These are phyloP conservation scores for Epizoanthus illoricatus DNA, from an alignment of 92 coral and sea anemone species.

Conservation along the genomic window DNA sequence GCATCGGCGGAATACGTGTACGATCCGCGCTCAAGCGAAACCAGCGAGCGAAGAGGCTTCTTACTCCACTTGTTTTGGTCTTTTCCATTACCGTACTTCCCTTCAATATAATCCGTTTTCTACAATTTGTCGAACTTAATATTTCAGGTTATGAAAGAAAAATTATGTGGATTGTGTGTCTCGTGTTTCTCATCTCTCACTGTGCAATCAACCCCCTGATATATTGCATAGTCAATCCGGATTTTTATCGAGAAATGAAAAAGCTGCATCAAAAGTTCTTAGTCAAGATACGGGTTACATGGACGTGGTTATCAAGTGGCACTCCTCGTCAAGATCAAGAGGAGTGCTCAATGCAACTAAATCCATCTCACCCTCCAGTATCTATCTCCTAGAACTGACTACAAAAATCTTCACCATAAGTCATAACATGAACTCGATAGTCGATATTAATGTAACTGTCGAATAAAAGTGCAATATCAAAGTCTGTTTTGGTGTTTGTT, in stretches of 20 bases:
- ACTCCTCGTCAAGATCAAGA: too few species aligned
- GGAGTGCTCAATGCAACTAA: too few species aligned
- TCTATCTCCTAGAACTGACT: too few species aligned
- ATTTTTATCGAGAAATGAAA: conserved; percentile 11
- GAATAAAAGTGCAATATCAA: too few species aligned
- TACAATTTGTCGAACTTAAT: background rate
- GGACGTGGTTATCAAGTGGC: too few species aligned
- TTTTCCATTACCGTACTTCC: background rate
- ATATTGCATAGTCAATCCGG: conserved; percentile 15
- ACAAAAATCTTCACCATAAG: too few species aligned
- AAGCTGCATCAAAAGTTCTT: conserved; percentile 3
- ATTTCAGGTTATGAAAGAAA: background rate
- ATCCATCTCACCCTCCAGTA: too few species aligned
- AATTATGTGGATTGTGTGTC: background rate
- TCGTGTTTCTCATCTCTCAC: background rate
- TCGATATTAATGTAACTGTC: too few species aligned
- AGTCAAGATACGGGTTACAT: too few species aligned
- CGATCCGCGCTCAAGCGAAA: conserved; percentile 4
- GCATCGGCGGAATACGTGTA: background rate
- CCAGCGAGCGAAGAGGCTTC: background rate
- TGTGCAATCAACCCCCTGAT: conserved; percentile 10
- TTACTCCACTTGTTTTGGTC: background rate
- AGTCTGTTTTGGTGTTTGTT: too few species aligned
- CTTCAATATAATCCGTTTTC: background rate
- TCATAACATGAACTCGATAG: too few species aligned